Percentiles rank a stretch among this genome's conserved stretches.
These are phyloP conservation scores for Crocidura indochinensis DNA, from an alignment of 2,797 vertebrate species.

Conservation along the genomic window DNA sequence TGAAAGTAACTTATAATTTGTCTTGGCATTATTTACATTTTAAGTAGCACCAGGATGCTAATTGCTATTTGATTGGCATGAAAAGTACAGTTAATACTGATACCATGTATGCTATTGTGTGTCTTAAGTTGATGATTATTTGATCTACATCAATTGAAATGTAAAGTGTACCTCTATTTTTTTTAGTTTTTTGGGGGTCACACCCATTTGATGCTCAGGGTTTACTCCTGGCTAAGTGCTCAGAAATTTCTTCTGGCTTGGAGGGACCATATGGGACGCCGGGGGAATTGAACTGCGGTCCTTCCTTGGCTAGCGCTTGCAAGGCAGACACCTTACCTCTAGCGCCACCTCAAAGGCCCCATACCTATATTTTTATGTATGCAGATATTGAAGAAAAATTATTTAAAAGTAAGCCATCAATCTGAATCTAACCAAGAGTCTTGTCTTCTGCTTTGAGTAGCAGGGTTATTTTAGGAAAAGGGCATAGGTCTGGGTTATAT, in stretches of 20 bases:
- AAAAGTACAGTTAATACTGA: neutral
- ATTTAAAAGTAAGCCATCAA: neutral
- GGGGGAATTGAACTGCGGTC: no score
- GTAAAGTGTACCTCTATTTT: neutral
- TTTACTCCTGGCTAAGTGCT: no score
- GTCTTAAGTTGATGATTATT: neutral
- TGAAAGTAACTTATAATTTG: neutral
- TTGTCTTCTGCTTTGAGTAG: neutral
- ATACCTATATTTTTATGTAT: neutral
- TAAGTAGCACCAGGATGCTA: neutral
- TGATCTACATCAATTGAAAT: neutral
- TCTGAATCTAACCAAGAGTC: neutral
- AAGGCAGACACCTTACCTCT: no score
- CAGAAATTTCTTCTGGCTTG: no score
- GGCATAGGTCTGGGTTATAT: neutral
- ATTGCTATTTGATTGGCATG: neutral
- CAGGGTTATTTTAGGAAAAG: neutral
- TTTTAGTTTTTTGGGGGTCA: no score
- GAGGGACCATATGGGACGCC: no score
- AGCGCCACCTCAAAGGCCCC: no score
- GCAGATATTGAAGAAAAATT: neutral
- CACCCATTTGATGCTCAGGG: no score
- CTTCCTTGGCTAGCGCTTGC: no score
- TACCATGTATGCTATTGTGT: accelerated
- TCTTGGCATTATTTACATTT: accelerated